Evolutionary conservation across 1,140 invertebrate species (phyloP), one percentile per base, ranked within the genome.

Genomic region (Dinoponera quadriceps): DNA sequence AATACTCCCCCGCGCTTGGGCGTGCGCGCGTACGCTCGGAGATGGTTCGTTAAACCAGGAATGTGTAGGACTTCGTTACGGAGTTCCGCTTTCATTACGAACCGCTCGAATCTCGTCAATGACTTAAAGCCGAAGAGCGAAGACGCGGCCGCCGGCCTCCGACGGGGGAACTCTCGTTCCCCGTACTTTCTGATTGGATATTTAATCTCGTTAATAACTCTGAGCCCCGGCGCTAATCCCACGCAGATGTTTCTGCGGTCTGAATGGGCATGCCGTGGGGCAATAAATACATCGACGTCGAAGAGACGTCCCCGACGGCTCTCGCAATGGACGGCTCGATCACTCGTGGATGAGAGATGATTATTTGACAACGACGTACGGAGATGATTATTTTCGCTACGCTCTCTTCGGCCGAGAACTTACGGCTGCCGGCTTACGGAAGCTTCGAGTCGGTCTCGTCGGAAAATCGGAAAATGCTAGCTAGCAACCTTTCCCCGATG

Each of bases 21-120:
- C 75, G 75, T 33, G 49, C 51, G 63, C 51, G 65, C 29, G 13
- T 29, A 38, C 27, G 25, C 54, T 49, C 69, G 20, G 78, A 74
- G 86, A 84, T 83, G 85, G 86, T 87, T 87, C 82, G 86, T 87
- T 87, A 87, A 84, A 80, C 74, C 82, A 84, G 82, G 85, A 87
- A 87, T 80, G 82, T 84, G 86, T 87, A 66, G 85, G 86, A 87
- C 82, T 87, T 84, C 81, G 86, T 87, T 74, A 87, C 85, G 82
- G 73, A 84, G 85, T 87, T 84, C 86, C 74, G 86, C 68, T 87
- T 87, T 75, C 86, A 87, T 87, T 84, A 74, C 73, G 33, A 80
- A 84, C 85, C 72, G 85, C 66, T 78, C 66, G 65, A 80, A 69
- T 60, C 80, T 73, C 82, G 86, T 84, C 86, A 65, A 87, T 87